Evolutionary conservation across 2,113 vertebrate genomes (phyloP), one percentile per base, ranked within the genome.

Genomic region (Oenanthe melanoleuca): DNA sequence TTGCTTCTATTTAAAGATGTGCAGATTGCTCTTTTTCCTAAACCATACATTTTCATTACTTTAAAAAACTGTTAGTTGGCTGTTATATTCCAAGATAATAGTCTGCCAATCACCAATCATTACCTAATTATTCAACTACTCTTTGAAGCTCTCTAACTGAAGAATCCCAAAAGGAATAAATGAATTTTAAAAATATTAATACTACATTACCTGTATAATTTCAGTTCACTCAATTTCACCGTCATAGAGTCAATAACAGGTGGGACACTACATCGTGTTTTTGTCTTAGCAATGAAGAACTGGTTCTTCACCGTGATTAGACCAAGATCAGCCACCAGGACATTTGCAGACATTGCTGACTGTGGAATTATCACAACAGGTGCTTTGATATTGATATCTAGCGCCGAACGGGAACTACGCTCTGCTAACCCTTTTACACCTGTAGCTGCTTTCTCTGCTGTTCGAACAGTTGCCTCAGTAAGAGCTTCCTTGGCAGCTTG

Each of bases 301-400:
- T 53, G 88, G 95, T 99, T 99, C 91, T 98, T 99, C 90, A 99
- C 97, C 0, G 99, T 99, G 81, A 99, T 98, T n/a, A 98, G 96
- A 94, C 99, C 99, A 83, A 99, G 98, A 97, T 99, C 99, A 92
- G 98, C 99, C 90, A 99, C 99, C 16, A 99, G 98, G 50, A 99
- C 98, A 94, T 99, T 99, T 21, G 95, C 72, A 80, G 99, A 99
- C 89, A 97, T 93, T 23, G 99, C 98, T 33, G 99, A 99, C 93
- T 99, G 99, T 13, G 99, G 99, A 60, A 99, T 96, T 97, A 99
- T 98, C 86, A 99, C 98, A 86, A 99, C 97, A 6, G 99, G 99
- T 31, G 99, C 99, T 89, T 99, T 99, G 97, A 99, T 98, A 93
- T 99, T 97, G 70, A 99, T 97, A 45, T 99, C 97, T 50, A 99